phyloP scores from a whole-genome alignment of 2,113 vertebrate genomes.

The Dasyurus viverrinus region DNA sequence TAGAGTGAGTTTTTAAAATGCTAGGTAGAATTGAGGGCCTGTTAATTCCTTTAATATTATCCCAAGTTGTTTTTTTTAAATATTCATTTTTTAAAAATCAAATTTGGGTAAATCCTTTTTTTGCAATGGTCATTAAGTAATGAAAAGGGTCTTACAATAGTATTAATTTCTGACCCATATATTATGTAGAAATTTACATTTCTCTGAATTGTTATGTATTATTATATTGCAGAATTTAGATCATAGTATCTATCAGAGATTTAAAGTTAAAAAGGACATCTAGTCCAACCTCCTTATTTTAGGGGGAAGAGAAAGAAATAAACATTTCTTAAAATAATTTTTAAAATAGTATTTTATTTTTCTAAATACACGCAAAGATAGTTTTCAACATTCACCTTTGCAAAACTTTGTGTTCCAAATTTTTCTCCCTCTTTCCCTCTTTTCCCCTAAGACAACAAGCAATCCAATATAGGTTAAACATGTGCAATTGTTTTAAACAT shows the following conservation, averaged over 20 bases:
- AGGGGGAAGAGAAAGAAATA: background rate
- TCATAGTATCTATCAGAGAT: background rate
- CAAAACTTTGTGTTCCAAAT: too few species aligned
- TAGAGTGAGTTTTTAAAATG: background rate
- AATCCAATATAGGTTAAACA: too few species aligned
- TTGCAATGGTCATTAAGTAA: background rate
- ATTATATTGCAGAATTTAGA: background rate
- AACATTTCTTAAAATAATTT: too few species aligned
- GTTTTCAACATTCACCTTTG: too few species aligned
- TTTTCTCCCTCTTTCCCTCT: too few species aligned
- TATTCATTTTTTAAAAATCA: background rate
- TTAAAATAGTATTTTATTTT: too few species aligned
- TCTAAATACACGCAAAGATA: too few species aligned
- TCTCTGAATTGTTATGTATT: background rate
- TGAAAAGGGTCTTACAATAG: background rate
- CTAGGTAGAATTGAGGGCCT: background rate
- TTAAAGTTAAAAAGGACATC: background rate
- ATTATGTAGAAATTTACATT: background rate
- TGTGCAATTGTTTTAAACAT: too few species aligned
- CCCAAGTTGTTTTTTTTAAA: background rate
- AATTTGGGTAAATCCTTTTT: too few species aligned
- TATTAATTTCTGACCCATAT: background rate
- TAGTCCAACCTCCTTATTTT: background rate
- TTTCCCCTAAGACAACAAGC: too few species aligned
- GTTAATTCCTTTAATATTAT: background rate